phyloP scores from a whole-genome alignment of 2,797 vertebrate genomes.

The Epinephelus coioides region DNA sequence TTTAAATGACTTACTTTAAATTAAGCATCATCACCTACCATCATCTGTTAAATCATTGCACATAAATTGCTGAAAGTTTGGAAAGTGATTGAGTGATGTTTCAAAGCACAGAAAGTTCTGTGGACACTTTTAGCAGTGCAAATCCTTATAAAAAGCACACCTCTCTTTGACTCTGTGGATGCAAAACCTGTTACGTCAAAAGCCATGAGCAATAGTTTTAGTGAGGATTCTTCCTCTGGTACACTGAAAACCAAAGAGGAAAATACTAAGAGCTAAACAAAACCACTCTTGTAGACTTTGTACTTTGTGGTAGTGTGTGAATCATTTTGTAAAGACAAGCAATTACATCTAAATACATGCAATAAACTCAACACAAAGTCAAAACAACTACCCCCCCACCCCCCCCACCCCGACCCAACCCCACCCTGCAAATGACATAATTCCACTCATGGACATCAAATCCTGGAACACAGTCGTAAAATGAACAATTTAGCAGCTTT shows the following conservation, averaged over 20 bases:
- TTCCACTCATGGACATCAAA: not conserved
- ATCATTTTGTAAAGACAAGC: conserved; percentile 14
- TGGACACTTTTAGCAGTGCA: not conserved
- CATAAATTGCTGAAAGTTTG: no score
- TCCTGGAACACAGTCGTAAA: not conserved
- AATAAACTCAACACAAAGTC: conserved; percentile 15
- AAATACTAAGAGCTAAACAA: not conserved
- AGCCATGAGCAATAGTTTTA: not conserved
- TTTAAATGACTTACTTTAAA: conserved; percentile 1
- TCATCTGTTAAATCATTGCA: not conserved
- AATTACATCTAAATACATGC: conserved; percentile 26
- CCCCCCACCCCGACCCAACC: not conserved
- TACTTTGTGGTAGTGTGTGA: conserved; percentile 13
- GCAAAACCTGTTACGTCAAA: not conserved
- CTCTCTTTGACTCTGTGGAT: not conserved
- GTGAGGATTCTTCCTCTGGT: not conserved
- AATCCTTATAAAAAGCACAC: not conserved
- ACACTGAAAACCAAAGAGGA: not conserved
- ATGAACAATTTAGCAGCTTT: not conserved
- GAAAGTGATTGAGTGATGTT: not conserved
- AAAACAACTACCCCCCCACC: conserved; percentile 8
- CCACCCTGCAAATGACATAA: conserved; percentile 14
- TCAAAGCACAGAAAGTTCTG: not conserved
- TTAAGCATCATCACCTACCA: not conserved
- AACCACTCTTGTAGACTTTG: conserved; percentile 1